Base-by-base conservation (phyloP, 2,797 vertebrate species). In the Botia almorhae region DNA sequence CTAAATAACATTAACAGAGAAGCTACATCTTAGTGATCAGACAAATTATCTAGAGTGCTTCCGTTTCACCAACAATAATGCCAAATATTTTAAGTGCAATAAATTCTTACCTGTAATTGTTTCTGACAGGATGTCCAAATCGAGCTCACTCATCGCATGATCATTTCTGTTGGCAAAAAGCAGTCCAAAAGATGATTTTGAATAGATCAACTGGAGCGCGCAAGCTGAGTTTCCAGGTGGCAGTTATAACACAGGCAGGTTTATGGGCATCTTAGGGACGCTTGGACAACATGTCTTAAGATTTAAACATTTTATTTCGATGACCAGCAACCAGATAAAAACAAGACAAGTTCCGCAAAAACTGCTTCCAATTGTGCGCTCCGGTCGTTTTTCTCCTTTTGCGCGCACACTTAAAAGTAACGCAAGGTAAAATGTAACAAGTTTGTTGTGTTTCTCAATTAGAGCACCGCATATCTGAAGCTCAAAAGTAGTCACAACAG, bases 141-240 rank as follows among this genome's bases (percentile, higher is more conserved):
- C 88, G 89, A 93, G 83, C 89, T 86, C 91, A 90, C 90, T 95
- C 94, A 94, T 94, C 91, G 93, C 94, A 94, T 93, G 93, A 88
- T 93, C 91, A 86, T 87, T 87, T 90, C 88, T 78, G 82, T 83
- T 86, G 82, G 86, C 76, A 85, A 87, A 88, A 69, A 88, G 82
- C 89, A 88, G 88, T 92, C 92, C 89, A 85, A 87, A 89, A 68
- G 80, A 48, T 81, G 67, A 48, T 72, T 51, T 65, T 61, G 55
- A 74, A 70, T 53, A 67, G 26, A 60, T 61, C 61, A 29, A 56
- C 13, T 33, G 77, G 68, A 58, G 55, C 83, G 83, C 74, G 81
- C 56, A 86, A 86, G 86, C 64, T 83, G 87, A 89, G 89, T 89
- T 92, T 90, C 89, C 90, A 91, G 91, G 89, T 91, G 90, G 86